These are phyloP conservation scores for Tachysurus fulvidraco DNA, from an alignment of 2,113 vertebrate species.

Conservation along the genomic window DNA sequence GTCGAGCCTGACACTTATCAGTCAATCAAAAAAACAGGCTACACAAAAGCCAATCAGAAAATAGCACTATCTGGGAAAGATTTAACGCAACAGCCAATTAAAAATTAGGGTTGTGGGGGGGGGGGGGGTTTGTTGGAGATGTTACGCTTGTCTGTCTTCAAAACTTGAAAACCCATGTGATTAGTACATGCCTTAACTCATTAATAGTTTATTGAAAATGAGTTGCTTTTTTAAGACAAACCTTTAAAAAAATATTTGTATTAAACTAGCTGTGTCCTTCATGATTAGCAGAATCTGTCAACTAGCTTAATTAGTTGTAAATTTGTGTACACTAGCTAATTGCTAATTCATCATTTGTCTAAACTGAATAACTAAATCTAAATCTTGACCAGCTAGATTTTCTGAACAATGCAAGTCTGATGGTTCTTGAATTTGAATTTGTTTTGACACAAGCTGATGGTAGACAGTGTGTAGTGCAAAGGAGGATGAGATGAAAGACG, in stretches of 20 bases:
- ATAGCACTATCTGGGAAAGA: too few species aligned
- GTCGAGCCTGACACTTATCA: too few species aligned
- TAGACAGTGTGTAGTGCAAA: neutral
- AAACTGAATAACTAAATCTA: neutral
- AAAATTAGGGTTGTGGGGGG: too few species aligned
- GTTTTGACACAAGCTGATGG: neutral
- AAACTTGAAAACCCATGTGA: too few species aligned
- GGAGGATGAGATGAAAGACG: neutral
- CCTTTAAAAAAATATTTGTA: neutral
- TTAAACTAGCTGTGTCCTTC: neutral
- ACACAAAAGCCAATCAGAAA: too few species aligned
- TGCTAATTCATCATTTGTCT: neutral
- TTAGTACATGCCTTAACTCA: too few species aligned
- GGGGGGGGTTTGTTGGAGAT: too few species aligned
- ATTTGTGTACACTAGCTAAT: neutral
- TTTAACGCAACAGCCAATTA: too few species aligned
- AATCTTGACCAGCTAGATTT: neutral
- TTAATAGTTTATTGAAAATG: neutral
- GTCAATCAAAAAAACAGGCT: too few species aligned
- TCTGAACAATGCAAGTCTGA: neutral
- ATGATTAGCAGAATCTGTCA: neutral
- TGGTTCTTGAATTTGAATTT: neutral
- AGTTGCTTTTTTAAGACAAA: neutral
- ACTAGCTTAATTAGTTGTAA: neutral
- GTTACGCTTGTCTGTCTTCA: too few species aligned